phyloP scores from a whole-genome alignment of 2,888 invertebrate species.

The Dyspetes luteomarginatus region DNA sequence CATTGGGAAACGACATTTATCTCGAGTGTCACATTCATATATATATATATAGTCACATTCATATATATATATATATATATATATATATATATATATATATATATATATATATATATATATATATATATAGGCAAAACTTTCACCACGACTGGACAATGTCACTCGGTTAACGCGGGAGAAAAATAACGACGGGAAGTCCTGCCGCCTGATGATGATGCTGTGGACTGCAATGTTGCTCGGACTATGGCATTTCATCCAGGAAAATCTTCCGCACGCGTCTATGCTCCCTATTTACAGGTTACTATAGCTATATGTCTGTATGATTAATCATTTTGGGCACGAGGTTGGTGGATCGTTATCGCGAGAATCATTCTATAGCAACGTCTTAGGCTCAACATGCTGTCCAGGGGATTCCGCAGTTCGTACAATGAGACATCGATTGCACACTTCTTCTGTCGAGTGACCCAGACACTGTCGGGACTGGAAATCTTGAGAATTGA shows the following conservation, averaged over 20 bases:
- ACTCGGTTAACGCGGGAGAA: slow-evolving; percentile 15
- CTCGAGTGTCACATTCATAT: slow-evolving; percentile 78
- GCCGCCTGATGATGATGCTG: slow-evolving; percentile 13
- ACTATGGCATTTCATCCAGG: slow-evolving; percentile 36
- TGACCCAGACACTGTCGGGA: not conserved
- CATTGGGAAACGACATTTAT: slow-evolving; percentile 74
- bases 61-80: no score
- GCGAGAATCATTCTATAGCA: slow-evolving; percentile 26
- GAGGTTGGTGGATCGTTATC: slow-evolving; percentile 39
- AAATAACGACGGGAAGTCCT: slow-evolving; percentile 31
- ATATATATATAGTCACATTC: no score
- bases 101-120: no score
- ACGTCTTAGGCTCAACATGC: slow-evolving; percentile 17
- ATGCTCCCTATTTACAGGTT: slow-evolving; percentile 15
- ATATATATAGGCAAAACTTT: slow-evolving; percentile 71
- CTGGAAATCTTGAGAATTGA: slow-evolving; percentile 26
- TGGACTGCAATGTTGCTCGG: slow-evolving; percentile 15
- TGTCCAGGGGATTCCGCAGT: not conserved
- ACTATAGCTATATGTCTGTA: slow-evolving; percentile 4
- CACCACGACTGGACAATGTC: slow-evolving; percentile 39
- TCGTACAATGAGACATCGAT: slow-evolving; percentile 52
- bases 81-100: no score
- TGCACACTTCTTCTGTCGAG: not conserved
- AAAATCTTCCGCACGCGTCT: slow-evolving; percentile 54
- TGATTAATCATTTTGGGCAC: slow-evolving; percentile 51